Evolutionary conservation across 2,797 vertebrate species (phyloP).

Genomic region (Rhinophrynus dorsalis): DNA sequence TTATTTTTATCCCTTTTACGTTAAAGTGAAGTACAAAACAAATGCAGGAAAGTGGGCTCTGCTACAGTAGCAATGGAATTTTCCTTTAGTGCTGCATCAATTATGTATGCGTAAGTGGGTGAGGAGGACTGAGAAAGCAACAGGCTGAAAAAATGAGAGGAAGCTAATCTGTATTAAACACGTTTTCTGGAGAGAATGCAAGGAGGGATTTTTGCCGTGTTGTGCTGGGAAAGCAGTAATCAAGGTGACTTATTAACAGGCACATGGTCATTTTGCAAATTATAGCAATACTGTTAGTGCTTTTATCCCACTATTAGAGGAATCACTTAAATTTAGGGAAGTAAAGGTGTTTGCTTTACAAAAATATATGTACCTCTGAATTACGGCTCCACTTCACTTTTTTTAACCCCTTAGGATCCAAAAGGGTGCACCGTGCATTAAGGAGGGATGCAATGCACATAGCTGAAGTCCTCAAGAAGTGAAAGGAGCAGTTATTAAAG

Average conservation of each 20-base stretch:
- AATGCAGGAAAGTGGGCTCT: not conserved
- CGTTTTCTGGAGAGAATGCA: not conserved
- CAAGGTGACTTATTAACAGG: slow-evolving; percentile 21
- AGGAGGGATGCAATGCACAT: no score
- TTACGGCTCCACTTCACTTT: no score
- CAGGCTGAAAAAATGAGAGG: not conserved
- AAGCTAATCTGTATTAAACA: slow-evolving; percentile 8
- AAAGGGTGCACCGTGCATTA: no score
- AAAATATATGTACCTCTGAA: no score
- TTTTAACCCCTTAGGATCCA: no score
- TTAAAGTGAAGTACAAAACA: not conserved
- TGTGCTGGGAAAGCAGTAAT: slow-evolving; percentile 21
- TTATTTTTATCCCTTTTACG: not conserved
- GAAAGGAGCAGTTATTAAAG: no score
- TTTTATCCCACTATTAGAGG: not conserved
- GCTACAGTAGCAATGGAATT: slow-evolving; percentile 25
- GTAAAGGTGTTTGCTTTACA: no score
- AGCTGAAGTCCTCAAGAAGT: no score
- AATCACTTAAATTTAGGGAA: not conserved
- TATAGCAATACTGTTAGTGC: not conserved
- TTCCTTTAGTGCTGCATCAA: slow-evolving; percentile 23
- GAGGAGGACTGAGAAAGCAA: slow-evolving; percentile 8
- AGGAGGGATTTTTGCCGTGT: slow-evolving; percentile 5
- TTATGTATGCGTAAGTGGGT: slow-evolving; percentile 33
- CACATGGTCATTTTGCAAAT: not conserved